phyloP scores from a whole-genome alignment of 2,888 invertebrate genomes.

The Norana najaformis region DNA sequence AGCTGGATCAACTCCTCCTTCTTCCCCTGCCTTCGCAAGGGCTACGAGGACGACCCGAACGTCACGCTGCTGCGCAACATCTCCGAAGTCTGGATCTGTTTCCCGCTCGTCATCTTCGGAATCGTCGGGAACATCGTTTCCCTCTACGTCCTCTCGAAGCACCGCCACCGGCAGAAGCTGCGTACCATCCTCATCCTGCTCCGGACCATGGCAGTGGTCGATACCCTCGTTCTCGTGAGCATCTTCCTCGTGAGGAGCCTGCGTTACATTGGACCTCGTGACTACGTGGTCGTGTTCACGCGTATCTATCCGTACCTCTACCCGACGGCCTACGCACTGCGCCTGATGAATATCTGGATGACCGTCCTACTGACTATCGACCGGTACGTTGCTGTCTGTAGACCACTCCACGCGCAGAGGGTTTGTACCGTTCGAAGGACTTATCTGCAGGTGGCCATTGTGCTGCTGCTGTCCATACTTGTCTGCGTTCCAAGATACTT shows the following conservation, averaged over 20 bases:
- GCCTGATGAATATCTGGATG: constrained; percentile 43
- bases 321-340: constrained; percentile 40
- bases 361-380: constrained; percentile 45
- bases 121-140: constrained; percentile 42
- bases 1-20: neutral
- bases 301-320: constrained; percentile 38
- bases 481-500: constrained; percentile 43
- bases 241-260: constrained; percentile 40
- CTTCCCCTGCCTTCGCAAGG: neutral
- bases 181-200: constrained; percentile 41
- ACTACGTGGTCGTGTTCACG: constrained; percentile 31
- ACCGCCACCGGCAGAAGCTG: constrained; percentile 37
- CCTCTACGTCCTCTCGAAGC: constrained; percentile 38
- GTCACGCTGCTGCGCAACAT: constrained; percentile 30
- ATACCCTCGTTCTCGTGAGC: constrained; percentile 38
- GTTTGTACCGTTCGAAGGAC: constrained; percentile 42
- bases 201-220: constrained; percentile 41
- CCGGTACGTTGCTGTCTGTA: constrained; percentile 44
- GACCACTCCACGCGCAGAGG: constrained; percentile 44
- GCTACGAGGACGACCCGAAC: constrained; percentile 1
- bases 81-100: constrained; percentile 36
- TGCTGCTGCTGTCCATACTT: constrained; percentile 36
- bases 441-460: constrained; percentile 36
- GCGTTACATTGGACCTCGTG: neutral
- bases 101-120: constrained; percentile 41